Percentiles rank a stretch among this genome's conserved stretches.
phyloP scores from a whole-genome alignment of 2,113 vertebrate species.

The Sinocyclocheilus anophthalmus region DNA sequence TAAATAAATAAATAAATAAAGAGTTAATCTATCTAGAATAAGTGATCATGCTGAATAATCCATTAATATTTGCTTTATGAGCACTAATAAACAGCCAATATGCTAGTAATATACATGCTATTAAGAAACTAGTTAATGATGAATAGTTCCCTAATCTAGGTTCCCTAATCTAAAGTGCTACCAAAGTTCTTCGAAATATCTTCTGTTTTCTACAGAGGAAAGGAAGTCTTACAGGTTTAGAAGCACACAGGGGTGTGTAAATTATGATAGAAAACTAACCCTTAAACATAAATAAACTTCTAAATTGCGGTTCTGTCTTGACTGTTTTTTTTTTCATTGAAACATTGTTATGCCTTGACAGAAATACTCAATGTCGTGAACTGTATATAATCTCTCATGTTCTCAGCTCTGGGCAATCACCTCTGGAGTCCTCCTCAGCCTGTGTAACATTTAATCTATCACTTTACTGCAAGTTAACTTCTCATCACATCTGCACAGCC shows the following conservation, averaged over 20 bases:
- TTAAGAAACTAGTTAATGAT: too few species aligned
- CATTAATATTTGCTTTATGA: neutral
- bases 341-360: slow-evolving; percentile 2
- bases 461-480: slow-evolving; percentile 34
- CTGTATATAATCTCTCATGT: neutral
- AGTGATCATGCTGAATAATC: neutral
- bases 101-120: neutral
- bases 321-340: neutral
- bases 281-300: slow-evolving; percentile 12
- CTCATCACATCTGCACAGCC: neutral
- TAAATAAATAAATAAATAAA: too few species aligned
- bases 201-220: neutral
- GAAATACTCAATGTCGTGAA: neutral
- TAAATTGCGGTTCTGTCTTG: neutral
- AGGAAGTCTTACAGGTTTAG: neutral
- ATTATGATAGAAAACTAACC: neutral
- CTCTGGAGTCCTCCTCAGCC: neutral
- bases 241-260: neutral
- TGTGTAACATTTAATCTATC: slow-evolving; percentile 2
- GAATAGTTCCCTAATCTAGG: neutral
- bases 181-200: neutral
- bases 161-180: neutral
- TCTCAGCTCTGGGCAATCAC: slow-evolving; percentile 28
- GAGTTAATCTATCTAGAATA: neutral
- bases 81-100: neutral